Evolutionary conservation across 35 echinoderm and acorn worm species (phyloP).

Genomic region (Anneissia japonica): DNA sequence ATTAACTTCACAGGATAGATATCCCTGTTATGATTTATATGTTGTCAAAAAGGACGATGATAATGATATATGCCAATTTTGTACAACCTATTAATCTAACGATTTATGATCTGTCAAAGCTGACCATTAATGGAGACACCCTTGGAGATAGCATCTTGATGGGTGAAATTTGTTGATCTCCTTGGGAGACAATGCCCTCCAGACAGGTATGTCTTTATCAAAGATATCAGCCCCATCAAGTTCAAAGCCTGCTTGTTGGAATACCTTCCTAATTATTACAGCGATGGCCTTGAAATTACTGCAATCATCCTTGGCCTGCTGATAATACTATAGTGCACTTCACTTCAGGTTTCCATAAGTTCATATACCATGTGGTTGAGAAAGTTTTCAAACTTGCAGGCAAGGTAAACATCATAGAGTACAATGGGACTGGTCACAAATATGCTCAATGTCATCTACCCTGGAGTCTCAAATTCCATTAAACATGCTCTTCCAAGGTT

Average conservation of each 20-base stretch:
- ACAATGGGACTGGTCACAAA: background rate
- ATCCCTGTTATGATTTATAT: no score
- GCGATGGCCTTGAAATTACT: background rate
- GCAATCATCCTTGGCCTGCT: background rate
- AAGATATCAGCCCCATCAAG: background rate
- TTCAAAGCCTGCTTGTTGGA: background rate
- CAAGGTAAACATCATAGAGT: background rate
- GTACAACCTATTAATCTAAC: background rate
- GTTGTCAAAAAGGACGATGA: no score
- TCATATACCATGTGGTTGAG: background rate
- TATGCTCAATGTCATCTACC: no score
- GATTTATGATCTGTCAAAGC: background rate
- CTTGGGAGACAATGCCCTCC: background rate
- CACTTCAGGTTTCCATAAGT: no score
- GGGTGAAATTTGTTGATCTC: background rate
- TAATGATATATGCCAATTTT: no score
- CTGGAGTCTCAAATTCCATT: no score
- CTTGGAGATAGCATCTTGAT: background rate
- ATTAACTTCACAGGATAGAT: no score
- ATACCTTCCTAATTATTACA: background rate
- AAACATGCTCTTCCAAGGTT: no score
- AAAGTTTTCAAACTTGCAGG: background rate
- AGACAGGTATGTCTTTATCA: background rate
- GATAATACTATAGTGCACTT: background rate
- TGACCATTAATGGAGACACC: background rate